Evolutionary conservation across 2,797 vertebrate genomes (phyloP), one percentile per base, ranked within the genome.

Genomic region (Anguilla marmorata): DNA sequence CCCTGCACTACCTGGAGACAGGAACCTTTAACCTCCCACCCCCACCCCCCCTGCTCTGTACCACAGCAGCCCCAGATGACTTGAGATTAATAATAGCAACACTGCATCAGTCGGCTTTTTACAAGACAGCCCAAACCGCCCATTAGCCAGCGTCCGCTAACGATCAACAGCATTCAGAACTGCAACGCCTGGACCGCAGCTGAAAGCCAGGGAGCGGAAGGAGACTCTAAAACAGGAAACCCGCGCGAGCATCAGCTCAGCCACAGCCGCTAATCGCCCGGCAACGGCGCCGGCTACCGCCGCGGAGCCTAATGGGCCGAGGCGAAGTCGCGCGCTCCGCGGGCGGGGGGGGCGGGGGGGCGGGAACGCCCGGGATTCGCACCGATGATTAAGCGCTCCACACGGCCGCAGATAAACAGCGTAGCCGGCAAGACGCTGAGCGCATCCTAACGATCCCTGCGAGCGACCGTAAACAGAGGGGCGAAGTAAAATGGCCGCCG

Each of bases 351-450:
- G 21, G 21, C 0, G 60, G 3, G 24, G 21, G 3, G 21, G 60
- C 5, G 21, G 6, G 12, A n/a, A 66, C 27, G 14, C 12, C 84
- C 11, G 21, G 84, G 82, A 88, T 88, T 30, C 41, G n/a, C n/a
- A 48, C 56, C 66, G 87, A 87, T 87, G 83, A 87, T 88, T 83
- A 52, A 27, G 79, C 2, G 30, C 87, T 88, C 52, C 60, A 85
- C 21, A 21, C 63, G 37, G 87, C 87, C 82, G 66, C 63, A 88
- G 48, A 85, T 14, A 87, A 82, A 85, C 37, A 84, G 54, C 63
- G 74, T 88, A 72, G 74, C 63, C 85, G 87, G 45, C 56, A 83
- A 84, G 82, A 60, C 69, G 41, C 66, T 1, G 16, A 66, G 27
- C 30, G 33, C 30, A 66, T 84, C 82, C 30, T 69, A 84, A 84